A percentile compares a stretch with the other conserved stretches of the same genome.
Conservation (phyloP, 53 echinoderm and acorn worm genomes). For the Holothuria leucospilota region DNA sequence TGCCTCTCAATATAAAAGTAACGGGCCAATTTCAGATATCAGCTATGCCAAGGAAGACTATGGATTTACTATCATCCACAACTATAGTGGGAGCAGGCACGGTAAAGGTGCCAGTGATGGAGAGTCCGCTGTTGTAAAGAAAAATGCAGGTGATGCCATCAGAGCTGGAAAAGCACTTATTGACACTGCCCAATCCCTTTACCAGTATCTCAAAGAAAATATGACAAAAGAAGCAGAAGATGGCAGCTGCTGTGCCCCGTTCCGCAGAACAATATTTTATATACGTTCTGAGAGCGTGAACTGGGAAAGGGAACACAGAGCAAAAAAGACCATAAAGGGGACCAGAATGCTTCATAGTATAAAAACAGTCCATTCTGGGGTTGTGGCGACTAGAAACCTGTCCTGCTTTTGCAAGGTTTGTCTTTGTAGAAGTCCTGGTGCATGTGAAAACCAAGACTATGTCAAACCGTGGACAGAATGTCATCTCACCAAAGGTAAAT, state of each 20-base stretch:
- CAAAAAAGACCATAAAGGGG: constrained; percentile 43
- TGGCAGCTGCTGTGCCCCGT: constrained; percentile 56
- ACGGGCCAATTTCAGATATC: constrained; percentile 68
- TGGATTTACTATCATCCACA: constrained; percentile 38
- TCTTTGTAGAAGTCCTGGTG: not conserved
- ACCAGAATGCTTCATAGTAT: constrained; percentile 70
- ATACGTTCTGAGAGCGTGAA: constrained; percentile 29
- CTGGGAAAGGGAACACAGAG: constrained; percentile 51
- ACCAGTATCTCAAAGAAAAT: constrained; percentile 37
- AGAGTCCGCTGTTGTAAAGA: constrained; percentile 80
- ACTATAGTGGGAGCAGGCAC: constrained; percentile 67
- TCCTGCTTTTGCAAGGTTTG: constrained; percentile 60
- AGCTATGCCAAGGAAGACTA: constrained; percentile 56
- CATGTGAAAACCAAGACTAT: constrained; percentile 22
- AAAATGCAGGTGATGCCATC: constrained; percentile 62
- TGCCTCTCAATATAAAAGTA: constrained; percentile 65
- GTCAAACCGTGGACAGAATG: constrained; percentile 23
- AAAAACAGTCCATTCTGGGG: constrained; percentile 52
- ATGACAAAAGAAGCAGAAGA: constrained; percentile 52
- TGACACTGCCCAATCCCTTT: constrained; percentile 52
- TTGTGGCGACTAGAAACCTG: constrained; percentile 60
- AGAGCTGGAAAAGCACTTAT: constrained; percentile 62
- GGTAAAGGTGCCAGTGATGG: constrained; percentile 86
- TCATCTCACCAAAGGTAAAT: not conserved
- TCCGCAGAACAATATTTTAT: constrained; percentile 61